A percentile compares a stretch with the other conserved stretches of the same genome.
These are phyloP conservation scores for Drosophila recens DNA, from an alignment of 2,888 invertebrate genomes.

Conservation along the genomic window DNA sequence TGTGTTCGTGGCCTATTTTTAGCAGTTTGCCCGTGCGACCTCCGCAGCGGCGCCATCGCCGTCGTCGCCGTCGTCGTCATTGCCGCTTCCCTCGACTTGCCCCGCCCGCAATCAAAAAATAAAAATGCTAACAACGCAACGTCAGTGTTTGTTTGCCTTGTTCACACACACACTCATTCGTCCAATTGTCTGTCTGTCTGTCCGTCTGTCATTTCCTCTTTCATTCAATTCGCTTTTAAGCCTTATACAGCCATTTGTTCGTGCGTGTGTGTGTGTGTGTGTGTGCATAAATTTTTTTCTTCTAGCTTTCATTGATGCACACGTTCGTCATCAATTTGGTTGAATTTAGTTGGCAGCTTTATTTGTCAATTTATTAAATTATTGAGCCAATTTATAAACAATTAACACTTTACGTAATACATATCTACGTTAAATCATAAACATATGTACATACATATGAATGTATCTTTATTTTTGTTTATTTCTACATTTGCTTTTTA, in stretches of 20 bases:
- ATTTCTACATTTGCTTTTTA: constrained; percentile 44
- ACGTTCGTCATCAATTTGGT: constrained; percentile 32
- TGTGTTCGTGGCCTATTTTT: constrained; percentile 75
- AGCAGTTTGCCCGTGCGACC: constrained; percentile 57
- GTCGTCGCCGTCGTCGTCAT: constrained; percentile 12
- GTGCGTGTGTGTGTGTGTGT: constrained; percentile 11
- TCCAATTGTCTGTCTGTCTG: constrained; percentile 51
- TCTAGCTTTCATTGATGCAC: constrained; percentile 46
- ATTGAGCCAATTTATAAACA: constrained; percentile 57
- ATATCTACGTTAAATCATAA: constrained; percentile 19
- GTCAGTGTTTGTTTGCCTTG: constrained; percentile 52
- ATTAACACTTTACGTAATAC: constrained; percentile 60
- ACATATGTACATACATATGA: constrained; percentile 5
- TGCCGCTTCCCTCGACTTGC: constrained; percentile 12
- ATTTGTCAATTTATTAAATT: constrained; percentile 55
- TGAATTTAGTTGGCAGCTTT: constrained; percentile 26
- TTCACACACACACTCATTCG: constrained; percentile 14
- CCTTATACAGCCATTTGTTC: constrained; percentile 14
- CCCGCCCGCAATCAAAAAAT: constrained; percentile 37
- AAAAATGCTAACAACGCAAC: constrained; percentile 49
- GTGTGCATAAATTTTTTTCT: constrained; percentile 12
- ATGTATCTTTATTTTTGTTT: constrained; percentile 36
- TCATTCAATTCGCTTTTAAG: constrained; percentile 44
- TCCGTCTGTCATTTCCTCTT: constrained; percentile 54
- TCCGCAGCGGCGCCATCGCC: constrained; percentile 51